Evolutionary conservation across 2,888 invertebrate genomes (phyloP).

Genomic region (Ormyrus thymus): DNA sequence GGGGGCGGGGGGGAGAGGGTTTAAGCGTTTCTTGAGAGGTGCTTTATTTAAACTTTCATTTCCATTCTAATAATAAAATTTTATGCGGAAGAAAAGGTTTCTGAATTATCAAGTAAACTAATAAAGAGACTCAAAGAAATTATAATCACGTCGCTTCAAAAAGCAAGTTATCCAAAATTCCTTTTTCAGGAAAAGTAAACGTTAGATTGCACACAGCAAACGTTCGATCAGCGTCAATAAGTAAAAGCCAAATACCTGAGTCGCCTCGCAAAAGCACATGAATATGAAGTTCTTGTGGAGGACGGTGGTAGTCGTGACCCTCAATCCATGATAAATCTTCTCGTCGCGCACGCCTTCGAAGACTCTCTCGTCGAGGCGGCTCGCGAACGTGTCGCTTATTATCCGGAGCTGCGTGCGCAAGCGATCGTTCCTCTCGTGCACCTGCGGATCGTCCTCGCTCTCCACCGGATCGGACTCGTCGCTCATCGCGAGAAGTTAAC

Average conservation of each 20-base stretch:
- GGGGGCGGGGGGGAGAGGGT: no score
- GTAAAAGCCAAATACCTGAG: slow-evolving; percentile 53
- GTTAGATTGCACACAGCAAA: no score
- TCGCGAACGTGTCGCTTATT: slow-evolving; percentile 57
- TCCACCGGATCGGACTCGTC: no score
- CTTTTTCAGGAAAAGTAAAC: no score
- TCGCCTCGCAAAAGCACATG: slow-evolving; percentile 60
- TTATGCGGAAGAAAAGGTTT: neutral
- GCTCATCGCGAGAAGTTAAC: no score
- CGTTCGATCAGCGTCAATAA: no score
- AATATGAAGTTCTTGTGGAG: slow-evolving; percentile 57
- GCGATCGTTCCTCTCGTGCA: slow-evolving; percentile 32
- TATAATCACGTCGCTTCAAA: no score
- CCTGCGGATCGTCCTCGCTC: no score
- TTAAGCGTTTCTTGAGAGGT: no score
- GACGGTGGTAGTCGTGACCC: slow-evolving; percentile 54
- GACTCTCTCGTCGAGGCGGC: slow-evolving; percentile 53
- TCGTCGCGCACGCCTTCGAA: slow-evolving; percentile 59
- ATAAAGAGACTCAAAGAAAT: neutral
- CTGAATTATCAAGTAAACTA: neutral
- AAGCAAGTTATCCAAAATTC: no score
- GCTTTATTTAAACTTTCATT: neutral
- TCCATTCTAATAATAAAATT: neutral
- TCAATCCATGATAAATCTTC: slow-evolving; percentile 61
- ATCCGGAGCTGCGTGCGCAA: slow-evolving; percentile 52